These are phyloP conservation scores for Mus spicilegus DNA, from an alignment of 2,113 vertebrate genomes.

Conservation along the genomic window DNA sequence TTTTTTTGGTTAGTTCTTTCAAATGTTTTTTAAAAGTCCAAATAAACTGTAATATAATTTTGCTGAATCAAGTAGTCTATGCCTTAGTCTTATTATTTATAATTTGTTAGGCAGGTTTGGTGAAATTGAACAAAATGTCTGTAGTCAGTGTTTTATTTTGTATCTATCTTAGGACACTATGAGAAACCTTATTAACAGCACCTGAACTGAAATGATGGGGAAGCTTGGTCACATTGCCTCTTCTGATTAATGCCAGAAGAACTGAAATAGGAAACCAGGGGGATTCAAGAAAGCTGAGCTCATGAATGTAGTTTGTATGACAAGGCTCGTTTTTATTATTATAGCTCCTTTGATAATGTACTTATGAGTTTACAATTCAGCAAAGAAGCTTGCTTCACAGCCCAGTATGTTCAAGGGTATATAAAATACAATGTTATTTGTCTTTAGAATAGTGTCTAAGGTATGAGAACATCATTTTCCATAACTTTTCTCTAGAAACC, in stretches of 20 bases:
- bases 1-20: background rate
- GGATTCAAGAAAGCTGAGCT: background rate
- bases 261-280: background rate
- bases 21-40: conserved; percentile 34
- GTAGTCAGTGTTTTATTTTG: conserved; percentile 25
- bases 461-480: background rate
- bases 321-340: background rate
- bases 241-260: background rate
- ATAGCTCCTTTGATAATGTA: background rate
- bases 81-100: background rate
- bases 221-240: background rate
- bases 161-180: conserved; percentile 4
- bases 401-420: background rate
- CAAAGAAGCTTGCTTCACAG: background rate
- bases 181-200: conserved; percentile 42
- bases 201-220: background rate
- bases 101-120: conserved; percentile 25
- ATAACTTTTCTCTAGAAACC: background rate
- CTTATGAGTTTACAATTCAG: background rate
- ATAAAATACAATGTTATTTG: background rate
- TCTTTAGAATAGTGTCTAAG: background rate
- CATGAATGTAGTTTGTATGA: background rate
- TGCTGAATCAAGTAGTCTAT: conserved; percentile 42
- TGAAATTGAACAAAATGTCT: conserved; percentile 2
- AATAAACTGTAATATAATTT: conserved; percentile 49